These are phyloP conservation scores for Rhagonycha fulva DNA, from an alignment of 2,888 invertebrate species.

Conservation along the genomic window DNA sequence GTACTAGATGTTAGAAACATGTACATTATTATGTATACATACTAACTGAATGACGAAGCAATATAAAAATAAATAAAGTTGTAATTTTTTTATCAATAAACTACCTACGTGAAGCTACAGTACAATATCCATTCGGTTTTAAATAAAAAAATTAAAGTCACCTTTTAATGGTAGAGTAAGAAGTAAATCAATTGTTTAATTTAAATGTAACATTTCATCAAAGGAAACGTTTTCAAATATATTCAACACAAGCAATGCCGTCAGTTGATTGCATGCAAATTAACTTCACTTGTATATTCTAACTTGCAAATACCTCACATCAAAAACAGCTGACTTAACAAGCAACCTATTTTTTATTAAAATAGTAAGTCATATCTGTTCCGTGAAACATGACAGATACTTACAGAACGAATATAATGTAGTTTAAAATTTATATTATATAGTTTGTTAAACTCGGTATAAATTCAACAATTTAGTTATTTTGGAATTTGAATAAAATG, in stretches of 20 bases:
- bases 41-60: no score
- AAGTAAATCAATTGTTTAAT: slow-evolving; percentile 4
- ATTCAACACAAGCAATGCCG: slow-evolving; percentile 25
- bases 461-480: not conserved
- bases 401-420: not conserved
- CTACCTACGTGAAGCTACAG: not conserved
- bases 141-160: not conserved
- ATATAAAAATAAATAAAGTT: not conserved
- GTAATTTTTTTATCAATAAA: not conserved
- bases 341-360: not conserved
- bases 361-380: not conserved
- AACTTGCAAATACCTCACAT: slow-evolving; percentile 46
- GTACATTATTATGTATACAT: no score
- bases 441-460: not conserved
- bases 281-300: slow-evolving; percentile 41
- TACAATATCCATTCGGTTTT: not conserved
- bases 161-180: not conserved
- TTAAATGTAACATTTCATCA: not conserved
- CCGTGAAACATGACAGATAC: not conserved
- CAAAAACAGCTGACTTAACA: slow-evolving; percentile 41
- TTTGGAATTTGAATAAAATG: not conserved
- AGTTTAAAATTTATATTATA: not conserved
- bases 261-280: slow-evolving; percentile 43
- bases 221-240: slow-evolving; percentile 23
- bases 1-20: no score